A percentile compares a stretch with the other conserved stretches of the same genome.
Evolutionary conservation across 2,888 invertebrate species (phyloP).

Genomic region (Phlogophora meticulosa): DNA sequence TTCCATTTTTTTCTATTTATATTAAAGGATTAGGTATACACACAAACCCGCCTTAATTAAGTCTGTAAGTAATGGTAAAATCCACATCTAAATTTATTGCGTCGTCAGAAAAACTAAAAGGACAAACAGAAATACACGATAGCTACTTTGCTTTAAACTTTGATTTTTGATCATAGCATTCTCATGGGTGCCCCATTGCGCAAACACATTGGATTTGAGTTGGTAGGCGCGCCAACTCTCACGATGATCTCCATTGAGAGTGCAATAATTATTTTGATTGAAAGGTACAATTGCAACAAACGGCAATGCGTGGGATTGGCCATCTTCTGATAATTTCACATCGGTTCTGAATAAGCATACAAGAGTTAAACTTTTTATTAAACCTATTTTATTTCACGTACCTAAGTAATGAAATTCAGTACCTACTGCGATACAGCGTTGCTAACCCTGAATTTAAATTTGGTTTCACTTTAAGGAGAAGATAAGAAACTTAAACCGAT

Average conservation of each 20-base stretch:
- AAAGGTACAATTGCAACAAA: constrained; percentile 31
- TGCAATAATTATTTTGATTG: constrained; percentile 21
- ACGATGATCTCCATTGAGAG: constrained; percentile 13
- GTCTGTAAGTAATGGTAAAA: too few relatives aligned
- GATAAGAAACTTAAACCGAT: background rate
- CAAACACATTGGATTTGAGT: constrained; percentile 21
- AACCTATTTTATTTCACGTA: background rate
- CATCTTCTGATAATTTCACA: constrained; percentile 1
- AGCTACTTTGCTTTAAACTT: background rate
- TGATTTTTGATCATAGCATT: constrained; percentile 2
- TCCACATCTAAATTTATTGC: background rate
- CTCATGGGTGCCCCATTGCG: constrained; percentile 7
- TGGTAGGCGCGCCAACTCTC: constrained; percentile 10
- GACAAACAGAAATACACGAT: background rate
- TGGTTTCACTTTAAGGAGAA: too few relatives aligned
- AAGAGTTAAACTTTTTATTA: background rate
- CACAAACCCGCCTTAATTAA: too few relatives aligned
- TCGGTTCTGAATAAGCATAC: constrained; percentile 1
- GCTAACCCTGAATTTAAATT: background rate
- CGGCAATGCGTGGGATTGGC: constrained; percentile 12
- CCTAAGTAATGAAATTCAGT: constrained; percentile 7
- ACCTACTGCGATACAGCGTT: background rate
- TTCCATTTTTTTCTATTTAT: too few relatives aligned
- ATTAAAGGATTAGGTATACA: too few relatives aligned
- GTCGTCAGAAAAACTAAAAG: background rate